These are phyloP conservation scores for Thymallus thymallus DNA, from an alignment of 2,113 vertebrate genomes.

Conservation along the genomic window DNA sequence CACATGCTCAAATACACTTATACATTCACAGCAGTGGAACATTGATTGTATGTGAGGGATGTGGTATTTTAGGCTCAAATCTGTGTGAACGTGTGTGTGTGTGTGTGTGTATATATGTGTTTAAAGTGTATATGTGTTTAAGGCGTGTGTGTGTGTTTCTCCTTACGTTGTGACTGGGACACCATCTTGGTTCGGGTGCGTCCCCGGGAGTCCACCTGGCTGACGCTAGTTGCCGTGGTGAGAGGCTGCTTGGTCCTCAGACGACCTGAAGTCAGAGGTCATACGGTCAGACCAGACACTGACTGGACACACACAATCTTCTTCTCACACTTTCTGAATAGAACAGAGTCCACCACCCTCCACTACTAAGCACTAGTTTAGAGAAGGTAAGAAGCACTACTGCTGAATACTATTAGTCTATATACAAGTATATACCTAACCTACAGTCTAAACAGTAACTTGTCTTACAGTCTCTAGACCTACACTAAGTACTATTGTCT, in stretches of 20 bases:
- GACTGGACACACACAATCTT: no score
- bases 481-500: constrained; percentile 56
- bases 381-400: no score
- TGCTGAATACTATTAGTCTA: background rate
- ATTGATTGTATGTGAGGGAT: background rate
- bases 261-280: constrained; percentile 73
- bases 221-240: constrained; percentile 73
- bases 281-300: background rate
- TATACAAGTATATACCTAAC: no score
- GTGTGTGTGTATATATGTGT: background rate
- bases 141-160: constrained; percentile 21
- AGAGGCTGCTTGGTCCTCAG: constrained; percentile 84
- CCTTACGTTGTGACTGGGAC: constrained; percentile 97
- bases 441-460: background rate
- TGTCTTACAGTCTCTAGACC: no score
- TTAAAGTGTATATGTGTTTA: background rate
- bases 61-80: background rate
- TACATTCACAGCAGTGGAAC: constrained; percentile 10
- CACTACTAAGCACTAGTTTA: background rate
- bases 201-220: constrained; percentile 89
- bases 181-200: constrained; percentile 93
- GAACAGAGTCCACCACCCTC: background rate
- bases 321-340: background rate
- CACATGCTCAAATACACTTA: background rate
- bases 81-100: background rate